These are phyloP conservation scores for Erinaceus europaeus DNA, from an alignment of 2,113 vertebrate species.

Conservation along the genomic window DNA sequence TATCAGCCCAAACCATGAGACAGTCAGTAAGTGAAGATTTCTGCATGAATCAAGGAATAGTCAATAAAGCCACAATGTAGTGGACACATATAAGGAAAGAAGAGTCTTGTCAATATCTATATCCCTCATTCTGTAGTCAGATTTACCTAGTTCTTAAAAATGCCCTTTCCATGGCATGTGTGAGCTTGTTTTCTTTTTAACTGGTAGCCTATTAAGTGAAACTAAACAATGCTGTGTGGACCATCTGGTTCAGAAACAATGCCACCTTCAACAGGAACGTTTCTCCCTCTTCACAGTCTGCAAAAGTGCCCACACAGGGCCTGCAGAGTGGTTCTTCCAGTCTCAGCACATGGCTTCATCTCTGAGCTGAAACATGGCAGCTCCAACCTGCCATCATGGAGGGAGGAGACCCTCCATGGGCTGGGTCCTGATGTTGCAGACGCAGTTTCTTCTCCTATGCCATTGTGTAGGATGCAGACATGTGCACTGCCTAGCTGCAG, in stretches of 20 bases:
- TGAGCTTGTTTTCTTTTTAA: conserved; percentile 3
- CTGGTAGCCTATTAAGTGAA: background rate
- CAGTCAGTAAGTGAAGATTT: background rate
- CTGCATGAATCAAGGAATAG: background rate
- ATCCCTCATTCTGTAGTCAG: background rate
- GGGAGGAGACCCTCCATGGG: background rate
- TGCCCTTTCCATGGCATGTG: background rate
- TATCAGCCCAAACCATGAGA: background rate
- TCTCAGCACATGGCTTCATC: background rate
- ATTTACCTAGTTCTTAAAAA: background rate
- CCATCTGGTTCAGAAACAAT: background rate
- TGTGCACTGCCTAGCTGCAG: background rate
- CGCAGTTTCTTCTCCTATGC: background rate
- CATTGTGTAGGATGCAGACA: background rate
- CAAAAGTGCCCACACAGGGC: background rate
- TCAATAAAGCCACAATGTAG: background rate
- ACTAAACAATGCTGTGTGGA: background rate
- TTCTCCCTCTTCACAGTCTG: background rate
- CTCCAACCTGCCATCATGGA: background rate
- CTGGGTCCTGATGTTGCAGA: background rate
- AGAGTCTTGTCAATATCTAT: background rate
- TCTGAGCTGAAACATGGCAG: background rate
- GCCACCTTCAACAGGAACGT: background rate
- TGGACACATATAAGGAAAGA: background rate
- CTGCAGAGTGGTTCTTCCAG: background rate